These are phyloP conservation scores for Eustalomyia histrio DNA, from an alignment of 2,888 invertebrate species.

Conservation along the genomic window DNA sequence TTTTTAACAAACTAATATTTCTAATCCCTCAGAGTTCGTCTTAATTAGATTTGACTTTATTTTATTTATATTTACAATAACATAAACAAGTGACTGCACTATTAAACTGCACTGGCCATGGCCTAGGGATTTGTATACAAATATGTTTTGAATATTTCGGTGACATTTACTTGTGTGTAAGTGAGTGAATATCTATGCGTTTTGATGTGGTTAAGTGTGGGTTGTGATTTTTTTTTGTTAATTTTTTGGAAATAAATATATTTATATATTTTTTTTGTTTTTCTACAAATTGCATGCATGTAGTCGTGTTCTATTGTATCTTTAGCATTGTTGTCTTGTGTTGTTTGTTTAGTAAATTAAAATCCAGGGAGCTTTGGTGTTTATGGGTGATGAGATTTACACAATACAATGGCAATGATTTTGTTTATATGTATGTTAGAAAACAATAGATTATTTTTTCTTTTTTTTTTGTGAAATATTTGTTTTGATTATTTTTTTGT, in stretches of 20 bases:
- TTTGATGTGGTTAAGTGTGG: constrained; percentile 29
- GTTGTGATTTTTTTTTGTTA: constrained; percentile 50
- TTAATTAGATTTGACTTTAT: no score
- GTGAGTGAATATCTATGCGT: background rate
- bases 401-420: constrained; percentile 62
- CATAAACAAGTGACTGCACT: constrained; percentile 56
- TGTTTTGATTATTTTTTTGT: constrained; percentile 49
- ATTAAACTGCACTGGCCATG: constrained; percentile 54
- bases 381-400: constrained; percentile 65
- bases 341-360: constrained; percentile 66
- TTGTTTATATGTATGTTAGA: constrained; percentile 26
- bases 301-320: constrained; percentile 4
- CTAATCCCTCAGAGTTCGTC: no score
- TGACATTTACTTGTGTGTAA: constrained; percentile 52
- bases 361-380: constrained; percentile 60
- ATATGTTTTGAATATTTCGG: constrained; percentile 50
- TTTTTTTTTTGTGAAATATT: constrained; percentile 33
- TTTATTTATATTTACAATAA: constrained; percentile 37
- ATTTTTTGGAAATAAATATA: constrained; percentile 30
- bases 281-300: background rate
- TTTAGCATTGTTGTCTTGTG: constrained; percentile 60
- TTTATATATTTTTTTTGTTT: constrained; percentile 15
- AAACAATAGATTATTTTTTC: constrained; percentile 45
- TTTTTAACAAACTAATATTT: no score
- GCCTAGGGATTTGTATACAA: constrained; percentile 39